Conservation (phyloP, 2,797 vertebrate genomes). For the Pseudochromis fuscus region DNA sequence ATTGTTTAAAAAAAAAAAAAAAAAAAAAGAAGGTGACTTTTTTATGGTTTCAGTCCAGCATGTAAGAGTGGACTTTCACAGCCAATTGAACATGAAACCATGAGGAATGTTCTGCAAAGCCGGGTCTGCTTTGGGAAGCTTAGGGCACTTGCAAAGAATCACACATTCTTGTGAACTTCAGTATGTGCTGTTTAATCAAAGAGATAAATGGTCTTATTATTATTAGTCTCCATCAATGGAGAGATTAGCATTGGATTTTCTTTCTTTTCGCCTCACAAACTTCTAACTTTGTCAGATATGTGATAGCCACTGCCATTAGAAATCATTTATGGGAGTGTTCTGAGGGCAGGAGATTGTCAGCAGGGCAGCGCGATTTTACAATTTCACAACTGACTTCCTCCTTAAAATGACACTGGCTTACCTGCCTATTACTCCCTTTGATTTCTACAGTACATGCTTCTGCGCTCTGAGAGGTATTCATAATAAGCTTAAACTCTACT, state of each 20-base stretch:
- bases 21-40: conserved; percentile 48
- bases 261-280: conserved; percentile 72
- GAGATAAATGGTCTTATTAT: conserved; percentile 76
- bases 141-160: conserved; percentile 69
- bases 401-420: conserved; percentile 86
- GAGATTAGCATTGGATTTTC: conserved; percentile 77
- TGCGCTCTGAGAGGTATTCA: conserved; percentile 85
- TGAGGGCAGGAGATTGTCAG: conserved; percentile 81
- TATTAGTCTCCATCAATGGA: conserved; percentile 71
- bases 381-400: conserved; percentile 87
- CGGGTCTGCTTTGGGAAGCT: conserved; percentile 69
- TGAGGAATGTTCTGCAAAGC: conserved; percentile 76
- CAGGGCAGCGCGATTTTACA: conserved; percentile 83
- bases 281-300: conserved; percentile 74
- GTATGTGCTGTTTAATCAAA: conserved; percentile 78
- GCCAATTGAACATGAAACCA: conserved; percentile 80
- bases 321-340: conserved; percentile 81
- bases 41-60: conserved; percentile 62
- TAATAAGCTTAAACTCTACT: conserved; percentile 86
- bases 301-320: conserved; percentile 80
- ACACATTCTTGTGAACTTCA: conserved; percentile 78
- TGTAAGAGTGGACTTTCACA: conserved; percentile 73
- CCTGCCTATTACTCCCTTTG: conserved; percentile 86
- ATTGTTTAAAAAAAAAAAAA: conserved; percentile 29
- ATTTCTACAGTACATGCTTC: conserved; percentile 84